Percentiles rank a stretch among this genome's conserved stretches.
These are phyloP conservation scores for Megathymus violae DNA, from an alignment of 1,140 invertebrate genomes.

Conservation along the genomic window DNA sequence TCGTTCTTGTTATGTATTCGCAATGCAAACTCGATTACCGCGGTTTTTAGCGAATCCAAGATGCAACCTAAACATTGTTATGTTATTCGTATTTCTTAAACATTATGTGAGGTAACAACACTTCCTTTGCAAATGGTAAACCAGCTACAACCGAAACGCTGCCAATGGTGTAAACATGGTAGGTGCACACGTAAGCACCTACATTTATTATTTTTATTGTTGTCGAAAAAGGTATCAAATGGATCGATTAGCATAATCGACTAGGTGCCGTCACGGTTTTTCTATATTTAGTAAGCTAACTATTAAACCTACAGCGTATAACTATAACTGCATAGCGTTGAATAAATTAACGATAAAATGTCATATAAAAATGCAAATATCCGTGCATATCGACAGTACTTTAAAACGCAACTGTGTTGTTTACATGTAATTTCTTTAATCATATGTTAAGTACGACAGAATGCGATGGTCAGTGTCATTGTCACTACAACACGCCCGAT, in stretches of 20 bases:
- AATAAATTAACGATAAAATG: conserved; percentile 67
- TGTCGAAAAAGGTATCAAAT: conserved; percentile 66
- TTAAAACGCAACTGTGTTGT: conserved; percentile 37
- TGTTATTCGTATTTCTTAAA: conserved; percentile 9
- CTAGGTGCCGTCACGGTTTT: conserved; percentile 51
- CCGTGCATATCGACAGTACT: conserved; percentile 32
- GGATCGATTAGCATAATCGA: conserved; percentile 68
- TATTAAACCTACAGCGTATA: conserved; percentile 47
- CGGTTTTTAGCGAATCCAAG: conserved; percentile 7
- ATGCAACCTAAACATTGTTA: conserved; percentile 18
- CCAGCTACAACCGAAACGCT: conserved; percentile 12
- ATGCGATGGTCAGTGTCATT: conserved; percentile 64
- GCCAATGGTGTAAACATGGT: conserved; percentile 30
- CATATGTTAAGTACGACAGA: conserved; percentile 43
- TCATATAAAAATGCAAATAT: conserved; percentile 57
- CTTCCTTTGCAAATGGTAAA: conserved; percentile 43
- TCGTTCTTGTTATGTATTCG: conserved; percentile 45
- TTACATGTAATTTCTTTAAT: conserved; percentile 50
- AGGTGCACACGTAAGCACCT: conserved; percentile 19
- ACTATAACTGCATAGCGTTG: conserved; percentile 45
- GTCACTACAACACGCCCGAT: conserved; percentile 40
- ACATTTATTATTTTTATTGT: conserved; percentile 50
- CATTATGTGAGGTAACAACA: conserved; percentile 29
- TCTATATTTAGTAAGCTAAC: conserved; percentile 62
- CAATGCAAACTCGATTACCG: conserved; percentile 35